Base-by-base conservation (phyloP, 2,113 vertebrate species). In the Zosterops hypoxanthus region DNA sequence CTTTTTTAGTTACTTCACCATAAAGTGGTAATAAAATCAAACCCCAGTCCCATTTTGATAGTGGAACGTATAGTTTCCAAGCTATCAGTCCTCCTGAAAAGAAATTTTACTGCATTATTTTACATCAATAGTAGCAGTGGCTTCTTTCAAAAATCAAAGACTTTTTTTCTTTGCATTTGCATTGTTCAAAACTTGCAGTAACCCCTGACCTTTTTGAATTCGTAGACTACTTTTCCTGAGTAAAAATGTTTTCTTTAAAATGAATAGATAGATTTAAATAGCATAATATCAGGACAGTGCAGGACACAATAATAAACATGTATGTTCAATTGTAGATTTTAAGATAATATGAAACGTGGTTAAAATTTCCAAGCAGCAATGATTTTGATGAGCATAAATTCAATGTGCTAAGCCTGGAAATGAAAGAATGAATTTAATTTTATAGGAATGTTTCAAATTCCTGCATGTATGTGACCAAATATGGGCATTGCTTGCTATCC, bases 401-500 rank as follows among this genome's bases (percentile, higher is more conserved):
- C 70, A 46, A 6, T 52, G 34, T 3, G 1, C 70, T 90, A 80
- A 69, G 33, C 36, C 70, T 80, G 59, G 71, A 90, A 71, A 88
- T 94, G 60, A 94, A 96, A 63, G 69, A 82, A 85, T 55, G 6
- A 80, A 81, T 71, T 95, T 70, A 10, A 77, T 90, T 90, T 88
- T 93, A 73, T 80, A 49, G 60, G 69, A 92, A 86, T 86, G 68
- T 81, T 95, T 94, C 63, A 79, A 87, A 93, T 96, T 93, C 90
- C 76, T 75, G 36, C 69, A 22, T 71, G 86, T 83, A 69, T 96
- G 64, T 75, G 76, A 86, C 79, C 92, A 92, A 83, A 93, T 93
- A 86, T 28, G 71, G 93, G 29, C 52, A 76, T 64, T 23, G 14
- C 31, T 89, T 0, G 0, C 59, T 80, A 21, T 88, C 66, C 14